Evolutionary conservation across 1,140 invertebrate species (phyloP).

Genomic region (Drosophila guanche): DNA sequence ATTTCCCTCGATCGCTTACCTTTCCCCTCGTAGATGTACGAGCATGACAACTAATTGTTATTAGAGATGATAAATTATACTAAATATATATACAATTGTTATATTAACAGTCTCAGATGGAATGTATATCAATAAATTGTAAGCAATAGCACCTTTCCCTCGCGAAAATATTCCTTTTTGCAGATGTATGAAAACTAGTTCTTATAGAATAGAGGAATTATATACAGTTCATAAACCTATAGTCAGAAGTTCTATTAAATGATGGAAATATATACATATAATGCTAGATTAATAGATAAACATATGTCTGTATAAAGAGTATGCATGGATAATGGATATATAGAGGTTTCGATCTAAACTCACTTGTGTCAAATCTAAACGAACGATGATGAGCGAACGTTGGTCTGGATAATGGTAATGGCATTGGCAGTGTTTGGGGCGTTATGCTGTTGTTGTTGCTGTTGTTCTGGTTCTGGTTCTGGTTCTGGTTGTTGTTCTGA

Average conservation of each 20-base stretch:
- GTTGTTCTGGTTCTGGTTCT: conserved; percentile 15
- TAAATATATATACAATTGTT: too few relatives aligned
- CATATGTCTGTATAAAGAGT: neutral
- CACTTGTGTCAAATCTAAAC: conserved; percentile 79
- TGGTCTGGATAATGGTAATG: conserved; percentile 76
- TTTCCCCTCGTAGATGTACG: too few relatives aligned
- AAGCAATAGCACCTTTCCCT: neutral
- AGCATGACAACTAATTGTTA: too few relatives aligned
- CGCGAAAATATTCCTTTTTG: neutral
- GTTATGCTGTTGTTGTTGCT: conserved; percentile 42
- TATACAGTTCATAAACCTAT: conserved; percentile 24
- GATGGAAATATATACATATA: neutral
- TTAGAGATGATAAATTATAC: too few relatives aligned
- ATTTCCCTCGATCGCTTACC: too few relatives aligned
- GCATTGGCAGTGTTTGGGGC: conserved; percentile 75
- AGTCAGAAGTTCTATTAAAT: conserved; percentile 3
- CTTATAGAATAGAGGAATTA: neutral
- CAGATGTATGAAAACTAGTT: conserved; percentile 11
- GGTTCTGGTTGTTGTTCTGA: conserved; percentile 14
- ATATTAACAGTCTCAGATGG: too few relatives aligned
- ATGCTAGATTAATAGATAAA: neutral
- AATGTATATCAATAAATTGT: too few relatives aligned
- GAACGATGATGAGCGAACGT: conserved; percentile 74
- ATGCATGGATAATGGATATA: conserved; percentile 9
- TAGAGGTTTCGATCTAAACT: conserved; percentile 42